These are phyloP conservation scores for human (Homo sapiens) DNA, from an alignment of 2,113 vertebrate genomes.

Conservation along the genomic window DNA sequence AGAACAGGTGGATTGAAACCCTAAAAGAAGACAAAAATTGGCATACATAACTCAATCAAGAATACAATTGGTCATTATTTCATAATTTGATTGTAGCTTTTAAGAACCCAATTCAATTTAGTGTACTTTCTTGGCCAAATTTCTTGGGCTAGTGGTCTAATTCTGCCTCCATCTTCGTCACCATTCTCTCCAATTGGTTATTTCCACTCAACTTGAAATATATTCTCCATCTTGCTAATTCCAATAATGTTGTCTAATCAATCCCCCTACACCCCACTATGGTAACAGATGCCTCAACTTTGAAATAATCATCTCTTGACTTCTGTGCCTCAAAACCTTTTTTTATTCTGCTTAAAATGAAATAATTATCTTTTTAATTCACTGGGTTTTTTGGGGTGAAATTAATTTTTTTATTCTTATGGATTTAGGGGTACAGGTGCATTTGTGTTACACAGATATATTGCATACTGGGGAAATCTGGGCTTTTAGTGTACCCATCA, in stretches of 20 bases:
- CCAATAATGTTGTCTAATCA: background rate
- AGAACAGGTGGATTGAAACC: conserved; percentile 95
- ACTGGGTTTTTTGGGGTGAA: background rate
- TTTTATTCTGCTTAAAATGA: conserved; percentile 41
- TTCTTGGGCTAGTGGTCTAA: background rate
- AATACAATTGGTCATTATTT: background rate
- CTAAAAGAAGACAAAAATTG: conserved; percentile 80
- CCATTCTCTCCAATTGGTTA: background rate
- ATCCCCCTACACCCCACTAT: background rate
- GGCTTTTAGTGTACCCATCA: no score
- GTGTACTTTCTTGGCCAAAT: background rate
- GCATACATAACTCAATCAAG: conserved; percentile 33
- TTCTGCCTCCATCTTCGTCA: background rate
- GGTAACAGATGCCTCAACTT: background rate
- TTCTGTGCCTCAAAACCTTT: background rate
- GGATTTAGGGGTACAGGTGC: no score
- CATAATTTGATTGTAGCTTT: background rate
- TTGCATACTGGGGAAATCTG: no score
- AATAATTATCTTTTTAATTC: background rate
- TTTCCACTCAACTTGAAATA: background rate
- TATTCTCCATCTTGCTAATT: background rate
- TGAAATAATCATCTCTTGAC: conserved; percentile 20
- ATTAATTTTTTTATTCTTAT: no score
- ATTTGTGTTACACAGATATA: no score
- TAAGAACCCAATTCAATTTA: background rate